Evolutionary conservation across 2,888 invertebrate species (phyloP).

Genomic region (Linnaemya tessellans): DNA sequence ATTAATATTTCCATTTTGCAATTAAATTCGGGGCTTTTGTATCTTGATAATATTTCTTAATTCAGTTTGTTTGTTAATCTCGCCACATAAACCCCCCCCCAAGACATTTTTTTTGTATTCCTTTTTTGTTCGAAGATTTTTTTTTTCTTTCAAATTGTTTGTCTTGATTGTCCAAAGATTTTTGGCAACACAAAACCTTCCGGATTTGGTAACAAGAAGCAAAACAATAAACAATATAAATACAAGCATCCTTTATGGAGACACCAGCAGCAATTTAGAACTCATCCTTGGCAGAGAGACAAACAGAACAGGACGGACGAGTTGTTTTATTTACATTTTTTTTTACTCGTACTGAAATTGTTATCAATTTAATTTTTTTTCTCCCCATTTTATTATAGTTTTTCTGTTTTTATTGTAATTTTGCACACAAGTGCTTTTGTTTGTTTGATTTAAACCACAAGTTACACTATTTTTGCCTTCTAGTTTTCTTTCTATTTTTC

Average conservation of each 20-base stretch:
- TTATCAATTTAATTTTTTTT: conserved; percentile 20
- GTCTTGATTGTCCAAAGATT: conserved; percentile 52
- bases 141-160: neutral
- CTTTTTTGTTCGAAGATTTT: too few species aligned
- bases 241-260: conserved; percentile 20
- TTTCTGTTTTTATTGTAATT: conserved; percentile 37
- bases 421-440: conserved; percentile 30
- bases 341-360: neutral
- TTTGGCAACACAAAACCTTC: conserved; percentile 46
- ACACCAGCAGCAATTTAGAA: conserved; percentile 10
- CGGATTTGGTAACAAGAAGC: neutral
- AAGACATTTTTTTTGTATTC: conserved; percentile 17
- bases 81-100: conserved; percentile 13
- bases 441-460: conserved; percentile 32
- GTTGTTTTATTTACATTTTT: conserved; percentile 5
- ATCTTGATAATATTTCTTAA: conserved; percentile 4
- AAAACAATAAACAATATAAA: conserved; percentile 31
- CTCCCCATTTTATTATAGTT: neutral
- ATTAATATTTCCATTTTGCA: neutral
- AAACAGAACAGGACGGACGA: conserved; percentile 24
- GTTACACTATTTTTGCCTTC: neutral
- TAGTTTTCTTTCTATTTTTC: neutral
- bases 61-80: conserved; percentile 29
- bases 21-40: neutral
- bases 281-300: conserved; percentile 29